Evolutionary conservation across 2,113 vertebrate genomes (phyloP), one percentile per base, ranked within the genome.

Genomic region (Campylomormyrus numenius): DNA sequence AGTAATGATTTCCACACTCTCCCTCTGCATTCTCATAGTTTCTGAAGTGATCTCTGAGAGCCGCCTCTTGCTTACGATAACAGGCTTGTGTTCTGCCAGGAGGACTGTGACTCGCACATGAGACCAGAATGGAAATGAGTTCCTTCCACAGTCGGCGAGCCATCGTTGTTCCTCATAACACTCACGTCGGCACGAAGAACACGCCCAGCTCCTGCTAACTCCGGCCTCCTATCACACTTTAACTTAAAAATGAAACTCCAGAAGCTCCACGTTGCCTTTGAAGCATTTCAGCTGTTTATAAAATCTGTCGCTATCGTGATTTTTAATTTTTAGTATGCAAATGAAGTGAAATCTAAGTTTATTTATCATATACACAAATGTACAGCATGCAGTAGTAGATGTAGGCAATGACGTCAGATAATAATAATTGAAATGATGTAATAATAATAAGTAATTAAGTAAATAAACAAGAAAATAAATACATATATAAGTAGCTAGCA

Each of bases 21-120:
- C 19, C 89, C 53, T 4, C 49, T 87, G 21, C 21, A 88, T 74
- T 74, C 85, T 46, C 80, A 85, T 48, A 52, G 90, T 85, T 74
- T 53, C 42, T 66, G 45, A 86, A 46, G 2, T 11, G 58, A 66
- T 87, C 62, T 62, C 35, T 42, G 46, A 52, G 66, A 49, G 45
- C 15, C 49, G 56, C 24, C 27, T 46, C 5, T 17, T 74, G 85
- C 31, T 21, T 27, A 15, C 0, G 85, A 90, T 87, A 49, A 53
- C 48, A 17, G 42, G 50, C n/a, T 1, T 45, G 24, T 45, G 77
- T 15, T 42, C 17, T 17, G 83, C 52, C 89, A 56, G 83, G 35
- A 58, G 77, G 85, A 66, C 39, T 27, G 83, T 27, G 53, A 87
- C 56, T 89, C 3, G 21, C 0, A 50, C 49, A 84, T 24, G 74